Conservation (phyloP, 1,140 invertebrate species). For the Yoshiicerus persimilis region DNA sequence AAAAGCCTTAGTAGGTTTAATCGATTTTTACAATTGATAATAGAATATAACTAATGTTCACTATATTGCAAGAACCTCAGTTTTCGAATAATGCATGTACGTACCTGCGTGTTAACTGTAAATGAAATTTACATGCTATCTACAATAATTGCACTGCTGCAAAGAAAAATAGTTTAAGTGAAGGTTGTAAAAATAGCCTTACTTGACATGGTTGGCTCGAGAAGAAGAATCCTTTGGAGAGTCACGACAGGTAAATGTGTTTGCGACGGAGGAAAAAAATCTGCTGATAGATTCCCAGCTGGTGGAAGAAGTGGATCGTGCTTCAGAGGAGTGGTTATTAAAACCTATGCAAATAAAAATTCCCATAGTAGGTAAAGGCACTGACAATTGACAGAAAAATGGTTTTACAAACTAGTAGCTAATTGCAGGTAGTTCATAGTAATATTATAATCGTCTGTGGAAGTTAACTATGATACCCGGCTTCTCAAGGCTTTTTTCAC, state of each 20-base stretch:
- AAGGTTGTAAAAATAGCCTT: neutral
- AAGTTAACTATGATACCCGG: neutral
- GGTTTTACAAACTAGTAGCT: neutral
- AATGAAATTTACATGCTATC: too few species aligned
- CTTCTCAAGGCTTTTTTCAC: neutral
- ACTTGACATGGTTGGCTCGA: neutral
- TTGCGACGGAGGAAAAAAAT: constrained; percentile 28
- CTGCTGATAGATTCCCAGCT: constrained; percentile 47
- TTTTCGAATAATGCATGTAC: too few species aligned
- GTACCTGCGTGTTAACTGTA: too few species aligned
- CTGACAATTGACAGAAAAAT: neutral
- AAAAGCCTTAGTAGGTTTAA: too few species aligned
- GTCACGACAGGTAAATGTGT: constrained; percentile 13
- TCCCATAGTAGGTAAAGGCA: neutral
- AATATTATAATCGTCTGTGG: neutral
- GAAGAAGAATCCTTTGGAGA: neutral
- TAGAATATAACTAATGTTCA: too few species aligned
- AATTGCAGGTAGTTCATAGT: neutral
- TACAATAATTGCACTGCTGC: neutral
- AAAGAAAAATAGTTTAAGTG: neutral
- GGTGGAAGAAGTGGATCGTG: constrained; percentile 49
- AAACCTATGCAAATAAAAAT: neutral
- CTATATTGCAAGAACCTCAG: too few species aligned
- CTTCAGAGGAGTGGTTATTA: neutral
- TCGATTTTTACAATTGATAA: too few species aligned